A percentile compares a stretch with the other conserved stretches of the same genome.
Evolutionary conservation across 2,113 vertebrate genomes (phyloP).

Genomic region (Ceyx melanurus): DNA sequence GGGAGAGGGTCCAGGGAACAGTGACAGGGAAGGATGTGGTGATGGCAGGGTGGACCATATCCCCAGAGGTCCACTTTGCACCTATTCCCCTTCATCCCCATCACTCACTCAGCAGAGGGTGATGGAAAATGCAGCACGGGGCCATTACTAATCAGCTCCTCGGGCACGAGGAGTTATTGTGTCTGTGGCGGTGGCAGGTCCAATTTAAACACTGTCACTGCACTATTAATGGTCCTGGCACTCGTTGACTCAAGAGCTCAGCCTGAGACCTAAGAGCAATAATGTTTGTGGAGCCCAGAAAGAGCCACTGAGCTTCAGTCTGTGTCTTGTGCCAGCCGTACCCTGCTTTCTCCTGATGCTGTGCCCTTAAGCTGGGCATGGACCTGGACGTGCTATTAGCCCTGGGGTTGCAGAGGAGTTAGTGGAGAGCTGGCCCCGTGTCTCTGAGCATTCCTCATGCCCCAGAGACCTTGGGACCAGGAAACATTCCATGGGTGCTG

Average conservation of each 20-base stretch:
- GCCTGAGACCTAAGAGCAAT: neutral
- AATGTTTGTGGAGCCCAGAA: neutral
- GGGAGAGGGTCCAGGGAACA: neutral
- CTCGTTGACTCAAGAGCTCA: neutral
- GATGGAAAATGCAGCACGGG: neutral
- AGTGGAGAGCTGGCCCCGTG: neutral
- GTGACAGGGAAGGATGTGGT: neutral
- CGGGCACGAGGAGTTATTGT: neutral
- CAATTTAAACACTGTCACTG: conserved; percentile 24
- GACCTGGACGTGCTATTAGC: neutral
- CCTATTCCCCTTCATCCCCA: neutral
- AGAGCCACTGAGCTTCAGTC: neutral
- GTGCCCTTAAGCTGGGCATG: neutral
- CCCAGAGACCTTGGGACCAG: neutral
- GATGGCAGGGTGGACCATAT: neutral
- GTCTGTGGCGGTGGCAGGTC: conserved; percentile 34
- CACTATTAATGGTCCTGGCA: conserved; percentile 41
- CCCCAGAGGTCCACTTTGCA: neutral
- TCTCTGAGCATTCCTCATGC: neutral
- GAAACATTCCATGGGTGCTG: neutral
- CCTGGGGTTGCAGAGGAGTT: neutral
- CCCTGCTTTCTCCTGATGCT: neutral
- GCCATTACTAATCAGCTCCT: neutral
- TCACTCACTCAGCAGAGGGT: neutral
- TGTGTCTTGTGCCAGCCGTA: accelerated